Evolutionary conservation across 2,113 vertebrate species (phyloP), one percentile per base, ranked within the genome.

Genomic region (Bubo blakistoni): DNA sequence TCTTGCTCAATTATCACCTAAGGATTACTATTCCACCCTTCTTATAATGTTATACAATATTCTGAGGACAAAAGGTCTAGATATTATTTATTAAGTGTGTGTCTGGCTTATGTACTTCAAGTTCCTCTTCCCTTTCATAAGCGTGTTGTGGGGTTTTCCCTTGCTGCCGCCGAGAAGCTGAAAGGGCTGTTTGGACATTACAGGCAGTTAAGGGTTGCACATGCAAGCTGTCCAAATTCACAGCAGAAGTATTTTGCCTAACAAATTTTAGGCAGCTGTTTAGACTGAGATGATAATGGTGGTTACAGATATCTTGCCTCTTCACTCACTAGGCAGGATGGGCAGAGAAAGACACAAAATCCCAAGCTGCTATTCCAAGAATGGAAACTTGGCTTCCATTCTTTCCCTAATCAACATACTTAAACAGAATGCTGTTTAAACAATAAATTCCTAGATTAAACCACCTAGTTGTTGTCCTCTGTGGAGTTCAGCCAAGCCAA

Each of bases 21-120:
- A 44, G 34, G 24, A 44, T 85, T 25, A 38, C 8, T 11, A 32
- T 5, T 40, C 32, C 27, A 29, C 49, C 38, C 24, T 47, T 34
- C n/a, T 30, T 34, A 5, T 1, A 22, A 12, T 3, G 5, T 20
- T 54, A 4, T 0, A 40, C 0, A 2, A 36, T 4, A 5, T 25
- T 47, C 40, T 65, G 62, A 58, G 36, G 36, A 69, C 38, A 76
- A 17, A 20, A 2, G 44, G 12, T 11, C 32, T 19, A 47, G 34
- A 5, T 34, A 2, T 5, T 22, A 6, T 29, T 55, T 36, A 16
- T 42, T n/a, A 30, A 38, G 9, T 36, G 24, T 7, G 19, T 52
- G 18, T 2, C n/a, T 72, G 77, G 52, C 25, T 86, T 30, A 44
- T 0, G 2, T 54, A 30, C 40, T 38, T 40, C 27, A n/a, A 25